A percentile compares a stretch with the other conserved stretches of the same genome.
These are phyloP conservation scores for Diarsia brunnea DNA, from an alignment of 2,888 invertebrate species.

Conservation along the genomic window DNA sequence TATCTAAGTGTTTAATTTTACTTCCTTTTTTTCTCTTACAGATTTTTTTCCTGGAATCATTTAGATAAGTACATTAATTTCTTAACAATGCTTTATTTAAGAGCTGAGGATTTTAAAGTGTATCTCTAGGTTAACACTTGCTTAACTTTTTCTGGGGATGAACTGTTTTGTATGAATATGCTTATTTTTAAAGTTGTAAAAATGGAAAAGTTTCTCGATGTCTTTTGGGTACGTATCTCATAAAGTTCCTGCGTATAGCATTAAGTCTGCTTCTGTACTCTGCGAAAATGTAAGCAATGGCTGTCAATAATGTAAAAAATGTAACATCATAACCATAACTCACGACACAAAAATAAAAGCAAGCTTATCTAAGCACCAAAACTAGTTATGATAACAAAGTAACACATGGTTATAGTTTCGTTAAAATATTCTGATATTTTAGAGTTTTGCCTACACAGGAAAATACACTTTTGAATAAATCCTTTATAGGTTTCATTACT, in stretches of 20 bases:
- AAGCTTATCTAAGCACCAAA: constrained; percentile 4
- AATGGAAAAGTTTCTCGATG: neutral
- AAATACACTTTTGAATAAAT: too few species aligned
- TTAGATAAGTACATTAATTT: too few species aligned
- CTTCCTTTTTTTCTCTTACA: neutral
- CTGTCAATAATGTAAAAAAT: constrained; percentile 3
- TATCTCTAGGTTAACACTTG: too few species aligned
- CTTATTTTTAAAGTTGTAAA: neutral
- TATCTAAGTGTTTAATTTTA: neutral
- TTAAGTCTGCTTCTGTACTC: neutral
- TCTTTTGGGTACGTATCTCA: neutral
- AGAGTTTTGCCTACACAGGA: neutral
- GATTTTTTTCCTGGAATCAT: neutral
- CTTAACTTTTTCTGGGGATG: neutral
- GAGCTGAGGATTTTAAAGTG: neutral
- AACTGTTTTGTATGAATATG: neutral
- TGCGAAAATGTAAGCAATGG: neutral
- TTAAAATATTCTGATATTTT: neutral
- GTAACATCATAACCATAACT: neutral
- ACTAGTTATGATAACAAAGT: constrained; percentile 3
- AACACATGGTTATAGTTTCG: neutral
- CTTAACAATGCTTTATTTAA: neutral
- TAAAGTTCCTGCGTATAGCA: neutral
- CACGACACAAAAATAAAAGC: neutral
- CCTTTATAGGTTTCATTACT: too few species aligned